These are phyloP conservation scores for Druon quercuslanigerum DNA, from an alignment of 1,140 invertebrate species.

Conservation along the genomic window DNA sequence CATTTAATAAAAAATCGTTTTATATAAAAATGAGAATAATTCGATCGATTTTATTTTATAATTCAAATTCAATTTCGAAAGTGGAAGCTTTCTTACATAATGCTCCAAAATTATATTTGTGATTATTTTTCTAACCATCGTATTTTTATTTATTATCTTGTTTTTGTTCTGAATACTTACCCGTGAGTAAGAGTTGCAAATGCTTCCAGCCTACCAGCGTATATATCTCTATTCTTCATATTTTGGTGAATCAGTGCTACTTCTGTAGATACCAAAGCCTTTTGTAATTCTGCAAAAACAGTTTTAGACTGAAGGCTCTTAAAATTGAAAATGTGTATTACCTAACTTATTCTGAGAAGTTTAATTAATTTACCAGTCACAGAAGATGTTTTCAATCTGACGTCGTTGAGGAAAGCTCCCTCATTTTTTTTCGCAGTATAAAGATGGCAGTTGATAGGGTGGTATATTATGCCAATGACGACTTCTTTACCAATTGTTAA, in stretches of 20 bases:
- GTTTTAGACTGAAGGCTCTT: neutral
- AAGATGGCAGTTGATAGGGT: constrained; percentile 83
- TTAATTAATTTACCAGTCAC: constrained; percentile 42
- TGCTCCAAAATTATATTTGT: neutral
- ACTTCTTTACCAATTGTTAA: constrained; percentile 81
- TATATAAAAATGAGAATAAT: no score
- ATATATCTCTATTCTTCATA: constrained; percentile 45
- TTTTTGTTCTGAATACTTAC: constrained; percentile 47
- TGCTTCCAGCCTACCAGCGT: constrained; percentile 44
- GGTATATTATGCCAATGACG: constrained; percentile 85
- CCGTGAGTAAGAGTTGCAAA: constrained; percentile 38
- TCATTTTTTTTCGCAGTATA: constrained; percentile 84
- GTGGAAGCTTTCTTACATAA: neutral
- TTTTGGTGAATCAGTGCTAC: constrained; percentile 21
- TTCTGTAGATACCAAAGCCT: constrained; percentile 55
- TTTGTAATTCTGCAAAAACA: constrained; percentile 51
- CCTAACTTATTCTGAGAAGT: neutral
- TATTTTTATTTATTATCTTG: neutral
- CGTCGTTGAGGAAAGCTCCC: constrained; percentile 86
- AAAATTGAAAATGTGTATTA: no score
- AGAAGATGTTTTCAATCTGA: constrained; percentile 62
- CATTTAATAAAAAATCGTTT: constrained; percentile 28
- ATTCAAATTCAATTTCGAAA: constrained; percentile 10
- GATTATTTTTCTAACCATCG: neutral
- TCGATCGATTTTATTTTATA: constrained; percentile 4